A percentile compares a stretch with the other conserved stretches of the same genome.
phyloP scores from a whole-genome alignment of 2,797 vertebrate species.

The Salarias fasciatus region DNA sequence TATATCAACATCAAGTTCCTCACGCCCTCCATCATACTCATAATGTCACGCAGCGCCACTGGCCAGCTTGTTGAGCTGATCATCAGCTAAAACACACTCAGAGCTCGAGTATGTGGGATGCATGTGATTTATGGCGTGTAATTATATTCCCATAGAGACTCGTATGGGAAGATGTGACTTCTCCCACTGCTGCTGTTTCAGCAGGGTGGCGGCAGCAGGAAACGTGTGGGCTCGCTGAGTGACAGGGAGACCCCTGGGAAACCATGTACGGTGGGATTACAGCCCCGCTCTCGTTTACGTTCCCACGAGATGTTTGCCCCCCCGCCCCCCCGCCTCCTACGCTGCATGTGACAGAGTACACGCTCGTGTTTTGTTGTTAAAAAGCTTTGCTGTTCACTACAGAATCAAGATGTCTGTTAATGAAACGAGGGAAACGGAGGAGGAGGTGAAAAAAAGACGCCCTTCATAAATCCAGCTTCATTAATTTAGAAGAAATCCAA shows the following conservation, averaged over 20 bases:
- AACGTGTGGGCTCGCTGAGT: constrained; percentile 48
- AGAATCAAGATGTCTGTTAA: not conserved
- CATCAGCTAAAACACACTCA: constrained; percentile 39
- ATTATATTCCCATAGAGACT: constrained; percentile 53
- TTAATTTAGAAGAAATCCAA: not conserved
- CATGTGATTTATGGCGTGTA: constrained; percentile 36
- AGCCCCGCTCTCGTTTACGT: constrained; percentile 17
- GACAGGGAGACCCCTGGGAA: constrained; percentile 66
- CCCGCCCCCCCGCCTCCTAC: not conserved
- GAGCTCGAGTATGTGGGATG: constrained; percentile 30
- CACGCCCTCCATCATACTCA: too few species aligned
- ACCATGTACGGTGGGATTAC: constrained; percentile 43
- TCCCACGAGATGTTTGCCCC: constrained; percentile 31
- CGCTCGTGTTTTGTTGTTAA: not conserved
- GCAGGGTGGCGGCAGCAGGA: constrained; percentile 38
- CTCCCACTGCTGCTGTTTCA: constrained; percentile 50
- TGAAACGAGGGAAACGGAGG: not conserved
- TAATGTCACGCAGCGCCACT: too few species aligned
- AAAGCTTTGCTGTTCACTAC: not conserved
- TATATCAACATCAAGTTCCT: too few species aligned
- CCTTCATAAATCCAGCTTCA: not conserved
- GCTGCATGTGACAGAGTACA: constrained; percentile 5
- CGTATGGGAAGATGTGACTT: constrained; percentile 59
- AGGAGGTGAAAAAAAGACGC: not conserved
- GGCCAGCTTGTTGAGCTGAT: constrained; percentile 45